These are phyloP conservation scores for Eupithecia pulchellata DNA, from an alignment of 2,888 invertebrate genomes.

Conservation along the genomic window DNA sequence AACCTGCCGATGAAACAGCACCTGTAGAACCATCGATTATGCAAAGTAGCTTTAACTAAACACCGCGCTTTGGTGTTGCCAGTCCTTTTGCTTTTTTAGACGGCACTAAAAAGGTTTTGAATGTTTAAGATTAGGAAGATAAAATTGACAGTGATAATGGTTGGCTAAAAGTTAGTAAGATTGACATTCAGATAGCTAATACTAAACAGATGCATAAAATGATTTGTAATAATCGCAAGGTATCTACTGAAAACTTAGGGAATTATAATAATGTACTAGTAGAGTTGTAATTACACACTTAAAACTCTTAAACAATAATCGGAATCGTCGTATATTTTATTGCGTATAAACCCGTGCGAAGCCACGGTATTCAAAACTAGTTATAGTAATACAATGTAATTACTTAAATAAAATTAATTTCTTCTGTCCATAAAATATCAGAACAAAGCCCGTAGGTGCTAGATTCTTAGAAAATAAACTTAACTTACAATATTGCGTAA, in stretches of 20 bases:
- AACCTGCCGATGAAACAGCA: conserved; percentile 71
- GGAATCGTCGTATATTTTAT: too few species aligned
- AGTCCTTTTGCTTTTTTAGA: conserved; percentile 50
- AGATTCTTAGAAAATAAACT: background rate
- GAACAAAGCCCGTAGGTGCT: too few species aligned
- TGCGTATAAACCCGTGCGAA: too few species aligned
- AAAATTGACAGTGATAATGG: conserved; percentile 7
- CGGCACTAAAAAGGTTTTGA: conserved; percentile 13
- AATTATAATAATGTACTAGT: background rate
- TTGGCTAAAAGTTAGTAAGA: background rate
- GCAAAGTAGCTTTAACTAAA: conserved; percentile 79
- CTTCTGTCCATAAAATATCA: background rate
- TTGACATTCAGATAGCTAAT: background rate
- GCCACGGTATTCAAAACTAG: too few species aligned
- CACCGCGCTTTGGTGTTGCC: conserved; percentile 66
- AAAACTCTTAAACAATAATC: too few species aligned
- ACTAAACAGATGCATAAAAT: background rate
- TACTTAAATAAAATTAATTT: too few species aligned
- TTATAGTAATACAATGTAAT: background rate
- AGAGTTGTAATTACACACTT: background rate
- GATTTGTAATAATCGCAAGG: background rate
- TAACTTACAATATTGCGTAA: background rate
- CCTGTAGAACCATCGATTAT: conserved; percentile 84
- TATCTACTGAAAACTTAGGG: background rate
- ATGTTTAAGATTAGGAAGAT: conserved; percentile 5